These are phyloP conservation scores for Drosophila basisetae DNA, from an alignment of 2,888 invertebrate species.

Conservation along the genomic window DNA sequence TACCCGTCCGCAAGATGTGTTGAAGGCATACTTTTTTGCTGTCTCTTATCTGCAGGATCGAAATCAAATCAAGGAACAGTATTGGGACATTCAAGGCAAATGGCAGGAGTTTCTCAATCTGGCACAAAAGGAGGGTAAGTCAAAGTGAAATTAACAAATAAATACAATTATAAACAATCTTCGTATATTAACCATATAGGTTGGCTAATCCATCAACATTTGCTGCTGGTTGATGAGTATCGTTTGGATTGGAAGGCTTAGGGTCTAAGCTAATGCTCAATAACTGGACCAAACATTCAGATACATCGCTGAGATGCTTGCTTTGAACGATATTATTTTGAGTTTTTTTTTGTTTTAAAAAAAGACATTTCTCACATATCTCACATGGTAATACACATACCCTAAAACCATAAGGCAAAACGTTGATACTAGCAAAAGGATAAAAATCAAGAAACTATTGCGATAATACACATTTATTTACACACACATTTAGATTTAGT, in stretches of 20 bases:
- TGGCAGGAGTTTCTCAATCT: constrained; percentile 86
- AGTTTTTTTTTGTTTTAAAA: constrained; percentile 23
- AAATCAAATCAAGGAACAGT: constrained; percentile 85
- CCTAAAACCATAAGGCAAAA: constrained; percentile 51
- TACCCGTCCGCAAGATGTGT: constrained; percentile 84
- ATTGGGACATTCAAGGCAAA: constrained; percentile 86
- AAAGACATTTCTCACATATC: constrained; percentile 65
- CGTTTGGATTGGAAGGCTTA: constrained; percentile 86
- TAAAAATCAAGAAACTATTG: constrained; percentile 33
- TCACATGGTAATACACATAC: constrained; percentile 53
- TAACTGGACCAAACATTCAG: constrained; percentile 38
- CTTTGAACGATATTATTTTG: constrained; percentile 33
- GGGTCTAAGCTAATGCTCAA: not conserved
- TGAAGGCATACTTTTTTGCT: constrained; percentile 85
- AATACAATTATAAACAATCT: not conserved
- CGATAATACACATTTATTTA: constrained; percentile 41
- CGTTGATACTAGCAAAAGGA: constrained; percentile 59
- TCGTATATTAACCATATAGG: constrained; percentile 83
- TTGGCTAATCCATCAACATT: constrained; percentile 87
- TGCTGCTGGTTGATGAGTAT: constrained; percentile 88
- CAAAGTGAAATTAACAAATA: not conserved
- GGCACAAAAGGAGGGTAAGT: constrained; percentile 85
- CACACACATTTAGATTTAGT: constrained; percentile 56
- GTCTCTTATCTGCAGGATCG: constrained; percentile 85
- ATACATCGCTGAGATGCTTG: constrained; percentile 44